These are phyloP conservation scores for Hirtodrosophila alboralis DNA, from an alignment of 2,888 invertebrate genomes.

Conservation along the genomic window DNA sequence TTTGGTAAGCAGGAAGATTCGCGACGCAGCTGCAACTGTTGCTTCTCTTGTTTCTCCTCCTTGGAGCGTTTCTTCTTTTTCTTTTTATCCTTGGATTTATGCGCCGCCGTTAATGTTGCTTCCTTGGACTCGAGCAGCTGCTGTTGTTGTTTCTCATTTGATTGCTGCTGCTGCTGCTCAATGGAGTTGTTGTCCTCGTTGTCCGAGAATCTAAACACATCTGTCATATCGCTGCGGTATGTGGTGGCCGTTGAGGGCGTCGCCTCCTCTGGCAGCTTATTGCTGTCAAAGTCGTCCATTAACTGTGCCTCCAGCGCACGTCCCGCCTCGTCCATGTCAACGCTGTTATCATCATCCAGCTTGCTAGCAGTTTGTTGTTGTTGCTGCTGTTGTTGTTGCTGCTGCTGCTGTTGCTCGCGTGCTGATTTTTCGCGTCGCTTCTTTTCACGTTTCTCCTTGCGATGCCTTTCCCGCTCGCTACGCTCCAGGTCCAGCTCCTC, in stretches of 20 bases:
- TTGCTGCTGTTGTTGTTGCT: constrained; percentile 45
- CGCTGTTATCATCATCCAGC: constrained; percentile 89
- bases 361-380: constrained; percentile 54
- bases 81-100: constrained; percentile 89
- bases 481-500: constrained; percentile 46
- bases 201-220: constrained; percentile 87
- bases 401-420: constrained; percentile 72
- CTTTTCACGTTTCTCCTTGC: constrained; percentile 86
- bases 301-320: constrained; percentile 92
- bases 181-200: constrained; percentile 86
- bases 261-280: constrained; percentile 84
- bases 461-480: constrained; percentile 82
- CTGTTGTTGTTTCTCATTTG: constrained; percentile 13
- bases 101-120: constrained; percentile 31
- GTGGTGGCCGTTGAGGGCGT: constrained; percentile 83
- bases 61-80: constrained; percentile 93
- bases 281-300: constrained; percentile 87
- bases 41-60: constrained; percentile 86
- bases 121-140: constrained; percentile 34
- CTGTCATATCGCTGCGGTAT: constrained; percentile 84
- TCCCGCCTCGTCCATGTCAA: constrained; percentile 92
- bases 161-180: constrained; percentile 83
- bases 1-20: constrained; percentile 40
- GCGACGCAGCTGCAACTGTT: constrained; percentile 85
- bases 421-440: constrained; percentile 86